Base-by-base conservation (phyloP, 2,888 invertebrate genomes). In the Plebejus melissa region DNA sequence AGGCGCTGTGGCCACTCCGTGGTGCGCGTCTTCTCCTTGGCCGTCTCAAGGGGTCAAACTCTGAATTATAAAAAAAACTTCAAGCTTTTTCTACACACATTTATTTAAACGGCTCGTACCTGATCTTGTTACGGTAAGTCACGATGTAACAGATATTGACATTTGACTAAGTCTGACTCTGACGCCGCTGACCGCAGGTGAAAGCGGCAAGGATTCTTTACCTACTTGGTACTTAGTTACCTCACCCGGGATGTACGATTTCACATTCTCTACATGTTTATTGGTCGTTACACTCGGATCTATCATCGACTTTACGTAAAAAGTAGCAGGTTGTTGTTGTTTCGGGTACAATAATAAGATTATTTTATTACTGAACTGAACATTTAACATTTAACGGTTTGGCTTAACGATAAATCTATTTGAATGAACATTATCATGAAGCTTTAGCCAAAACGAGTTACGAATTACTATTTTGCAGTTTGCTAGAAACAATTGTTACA, bases 191-290 rank as follows among this genome's bases (percentile, higher is more conserved):
- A 77, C 78, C 75, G 81, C 81, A 82, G 82, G 88, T 86, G 90
- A 90, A 90, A 89, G 89, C 81, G 82, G 80, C 79, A 76, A 82
- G 81, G 78, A 79, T 81, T 82, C 81, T 79, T 80, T 76, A 80
- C 83, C 85, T 83, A 82, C 81, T 80, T 75, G 80, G 82, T 81
- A 82, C 77, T 80, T 82, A 83, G 85, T 82, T 80, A 82, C 77
- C 79, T 83, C 80, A 81, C 80, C 79, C 79, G 80, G 81, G 81
- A 81, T 79, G 76, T 79, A 75, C 79, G 78, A 77, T 80, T 79
- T 78, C 78, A 78, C 79, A 80, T 80, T 79, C 77, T 77, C 77
- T 54, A 74, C 75, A 76, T 75, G 70, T 78, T 75, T 78, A 77
- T 77, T 79, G 41, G 75, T 74, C 72, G 69, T 74, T 76, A 74